Conservation (phyloP, 2,797 vertebrate species). For the Loriculus beryllinus region DNA sequence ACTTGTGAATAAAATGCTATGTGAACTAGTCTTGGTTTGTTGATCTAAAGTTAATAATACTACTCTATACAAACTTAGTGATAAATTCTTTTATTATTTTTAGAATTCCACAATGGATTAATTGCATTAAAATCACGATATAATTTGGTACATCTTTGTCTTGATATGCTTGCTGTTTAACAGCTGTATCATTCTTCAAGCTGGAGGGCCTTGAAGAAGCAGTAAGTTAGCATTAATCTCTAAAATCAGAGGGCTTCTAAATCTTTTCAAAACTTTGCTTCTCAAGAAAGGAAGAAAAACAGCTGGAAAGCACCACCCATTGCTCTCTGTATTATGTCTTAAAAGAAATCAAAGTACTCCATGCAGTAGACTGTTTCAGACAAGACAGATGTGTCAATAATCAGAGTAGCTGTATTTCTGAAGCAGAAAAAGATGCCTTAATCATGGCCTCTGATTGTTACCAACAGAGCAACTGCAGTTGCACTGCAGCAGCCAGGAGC, state of each 20-base stretch:
- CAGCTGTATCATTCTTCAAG: neutral
- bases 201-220: neutral
- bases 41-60: neutral
- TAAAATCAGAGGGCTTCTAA: neutral
- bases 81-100: neutral
- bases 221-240: neutral
- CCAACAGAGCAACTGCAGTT: neutral
- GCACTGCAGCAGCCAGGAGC: neutral
- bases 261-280: neutral
- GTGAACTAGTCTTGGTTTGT: neutral
- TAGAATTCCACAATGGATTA: neutral
- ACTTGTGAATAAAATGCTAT: constrained; percentile 74
- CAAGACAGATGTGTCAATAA: neutral
- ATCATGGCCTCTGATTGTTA: neutral
- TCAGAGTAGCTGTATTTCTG: neutral
- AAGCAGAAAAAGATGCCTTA: neutral
- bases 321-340: neutral
- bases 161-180: neutral
- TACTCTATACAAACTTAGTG: neutral
- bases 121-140: neutral
- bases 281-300: neutral
- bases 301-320: neutral
- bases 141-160: neutral
- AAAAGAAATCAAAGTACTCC: neutral
- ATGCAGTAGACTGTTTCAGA: neutral